Evolutionary conservation across 2,113 vertebrate genomes (phyloP), one percentile per base, ranked within the genome.

Genomic region (Microcebus jonahi): DNA sequence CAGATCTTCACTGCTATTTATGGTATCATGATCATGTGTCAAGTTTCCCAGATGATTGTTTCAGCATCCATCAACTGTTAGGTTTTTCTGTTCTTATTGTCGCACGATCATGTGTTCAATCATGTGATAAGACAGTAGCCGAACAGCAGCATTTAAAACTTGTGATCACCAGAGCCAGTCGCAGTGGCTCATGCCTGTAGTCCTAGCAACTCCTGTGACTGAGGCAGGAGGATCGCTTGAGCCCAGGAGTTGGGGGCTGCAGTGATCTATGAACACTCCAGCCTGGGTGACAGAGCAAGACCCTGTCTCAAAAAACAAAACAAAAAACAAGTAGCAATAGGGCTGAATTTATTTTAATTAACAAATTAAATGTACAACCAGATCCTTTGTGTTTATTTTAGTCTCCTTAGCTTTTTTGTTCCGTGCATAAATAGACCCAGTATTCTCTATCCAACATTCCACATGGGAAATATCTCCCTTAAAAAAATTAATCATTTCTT

Each of bases 311-410:
- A 21, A 57, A 57, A 57, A 57, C 18, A 29, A 63, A 63, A 63
- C 61, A 63, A 61, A 61, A 77, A 90, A 75, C 61, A 71, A 77
- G 42, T 91, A 90, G 48, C 68, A 87, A n/a, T 61, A 68, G 8
- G 2, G 8, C 36, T 88, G 34, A 55, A 53, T 73, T 93, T 63
- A 82, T 71, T 95, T 97, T 93, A 63, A 55, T 45, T 59, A 86
- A 81, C 18, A 82, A 90, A 57, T 45, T 81, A 17, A 55, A 42
- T 63, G 59, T 63, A 63, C 61, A 29, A 63, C 29, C 61, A 63
- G 25, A 63, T 93, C 25, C 42, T 90, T 57, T 31, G 4, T 68
- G 39, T 80, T 87, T 95, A 34, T 89, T 59, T 75, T 90, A 70
- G 55, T 17, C 13, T 87, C 27, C 18, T 85, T 57, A 88, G 6